Evolutionary conservation across 1,140 invertebrate genomes (phyloP).

Genomic region (Tenebrio molitor): DNA sequence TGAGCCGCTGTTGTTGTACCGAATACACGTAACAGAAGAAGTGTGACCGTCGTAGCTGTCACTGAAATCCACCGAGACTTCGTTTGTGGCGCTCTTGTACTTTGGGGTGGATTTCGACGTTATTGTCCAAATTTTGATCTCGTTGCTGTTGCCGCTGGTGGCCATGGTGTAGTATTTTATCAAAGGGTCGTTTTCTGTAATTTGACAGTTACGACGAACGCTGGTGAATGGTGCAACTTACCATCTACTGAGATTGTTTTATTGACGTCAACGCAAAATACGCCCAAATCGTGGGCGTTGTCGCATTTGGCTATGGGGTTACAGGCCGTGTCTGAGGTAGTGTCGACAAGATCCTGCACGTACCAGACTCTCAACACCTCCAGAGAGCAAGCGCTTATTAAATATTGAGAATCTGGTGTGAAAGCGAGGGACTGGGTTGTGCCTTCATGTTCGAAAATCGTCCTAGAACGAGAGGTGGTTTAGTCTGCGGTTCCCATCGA

Average conservation of each 20-base stretch:
- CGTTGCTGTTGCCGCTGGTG: slow-evolving; percentile 80
- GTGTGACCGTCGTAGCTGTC: slow-evolving; percentile 63
- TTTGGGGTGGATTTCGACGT: slow-evolving; percentile 62
- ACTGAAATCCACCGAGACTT: slow-evolving; percentile 55
- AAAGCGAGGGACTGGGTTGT: slow-evolving; percentile 75
- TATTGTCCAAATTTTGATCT: slow-evolving; percentile 82
- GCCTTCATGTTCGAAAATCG: slow-evolving; percentile 77
- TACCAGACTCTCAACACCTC: slow-evolving; percentile 79
- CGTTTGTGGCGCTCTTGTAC: slow-evolving; percentile 52
- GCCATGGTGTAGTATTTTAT: slow-evolving; percentile 73
- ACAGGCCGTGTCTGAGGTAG: slow-evolving; percentile 63
- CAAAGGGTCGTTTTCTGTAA: slow-evolving; percentile 65
- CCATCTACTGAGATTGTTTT: slow-evolving; percentile 62
- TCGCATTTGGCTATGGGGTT: slow-evolving; percentile 67
- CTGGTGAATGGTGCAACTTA: slow-evolving; percentile 49
- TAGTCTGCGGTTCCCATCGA: no score
- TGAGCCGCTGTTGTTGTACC: slow-evolving; percentile 73
- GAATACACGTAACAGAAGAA: slow-evolving; percentile 74
- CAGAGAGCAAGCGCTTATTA: slow-evolving; percentile 76
- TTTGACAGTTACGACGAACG: not conserved
- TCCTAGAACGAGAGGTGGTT: slow-evolving; percentile 65
- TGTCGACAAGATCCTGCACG: slow-evolving; percentile 67
- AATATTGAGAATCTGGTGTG: slow-evolving; percentile 76
- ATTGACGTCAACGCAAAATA: slow-evolving; percentile 77
- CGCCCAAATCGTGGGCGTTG: slow-evolving; percentile 83